These are phyloP conservation scores for Geotria australis DNA, from an alignment of 2,797 vertebrate species.

Conservation along the genomic window DNA sequence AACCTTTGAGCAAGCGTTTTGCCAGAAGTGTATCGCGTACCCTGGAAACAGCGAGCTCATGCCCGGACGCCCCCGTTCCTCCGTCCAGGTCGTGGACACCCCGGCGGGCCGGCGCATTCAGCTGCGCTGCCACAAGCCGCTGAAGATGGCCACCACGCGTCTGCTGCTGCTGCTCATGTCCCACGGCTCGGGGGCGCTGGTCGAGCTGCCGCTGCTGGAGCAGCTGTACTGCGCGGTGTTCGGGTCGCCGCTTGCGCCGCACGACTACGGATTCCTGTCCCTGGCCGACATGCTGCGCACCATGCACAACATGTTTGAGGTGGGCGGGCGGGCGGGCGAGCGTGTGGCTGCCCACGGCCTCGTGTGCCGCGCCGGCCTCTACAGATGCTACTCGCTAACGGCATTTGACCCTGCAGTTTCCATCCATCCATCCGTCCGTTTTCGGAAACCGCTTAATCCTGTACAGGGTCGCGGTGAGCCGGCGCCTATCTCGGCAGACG, in stretches of 20 bases:
- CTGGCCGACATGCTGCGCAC: slow-evolving; percentile 67
- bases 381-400: too few relatives aligned
- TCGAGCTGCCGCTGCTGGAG: slow-evolving; percentile 35
- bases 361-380: not conserved
- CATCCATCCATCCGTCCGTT: not conserved
- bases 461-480: too few relatives aligned
- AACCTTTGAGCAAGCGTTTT: too few relatives aligned
- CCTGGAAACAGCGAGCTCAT: too few relatives aligned
- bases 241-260: slow-evolving; percentile 37
- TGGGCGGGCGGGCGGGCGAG: slow-evolving; percentile 4
- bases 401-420: too few relatives aligned
- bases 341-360: not conserved
- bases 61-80: not conserved
- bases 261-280: slow-evolving; percentile 88
- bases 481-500: too few relatives aligned
- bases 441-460: too few relatives aligned
- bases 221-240: slow-evolving; percentile 25
- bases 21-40: too few relatives aligned
- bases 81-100: slow-evolving; percentile 32
- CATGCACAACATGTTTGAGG: slow-evolving; percentile 75
- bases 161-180: slow-evolving; percentile 68
- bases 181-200: slow-evolving; percentile 19
- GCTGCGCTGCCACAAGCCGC: slow-evolving; percentile 72
- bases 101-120: slow-evolving; percentile 44
- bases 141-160: slow-evolving; percentile 53